Percentiles rank a stretch among this genome's conserved stretches.
Conservation (phyloP, 2,888 invertebrate species). For the Cataglyphis livida region DNA sequence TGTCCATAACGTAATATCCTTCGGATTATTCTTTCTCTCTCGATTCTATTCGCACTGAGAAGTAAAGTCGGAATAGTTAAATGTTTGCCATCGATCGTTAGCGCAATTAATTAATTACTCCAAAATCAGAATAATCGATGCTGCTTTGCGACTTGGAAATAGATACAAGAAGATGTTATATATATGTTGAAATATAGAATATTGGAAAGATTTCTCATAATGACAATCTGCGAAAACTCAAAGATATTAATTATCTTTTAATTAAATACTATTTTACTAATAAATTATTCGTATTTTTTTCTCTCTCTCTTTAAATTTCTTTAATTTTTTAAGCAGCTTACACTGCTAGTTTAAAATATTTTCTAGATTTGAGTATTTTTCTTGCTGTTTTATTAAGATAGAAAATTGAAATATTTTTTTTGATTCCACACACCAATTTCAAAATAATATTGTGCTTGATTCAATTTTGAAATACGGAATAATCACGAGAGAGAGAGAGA, state of each 20-base stretch:
- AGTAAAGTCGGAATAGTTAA: not conserved
- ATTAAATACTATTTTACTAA: not conserved
- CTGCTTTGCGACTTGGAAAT: not conserved
- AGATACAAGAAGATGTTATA: not conserved
- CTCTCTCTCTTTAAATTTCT: not conserved
- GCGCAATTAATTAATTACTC: conserved; percentile 15
- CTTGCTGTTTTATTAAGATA: not conserved
- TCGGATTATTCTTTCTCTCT: not conserved
- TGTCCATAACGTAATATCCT: not conserved
- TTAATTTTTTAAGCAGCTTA: not conserved
- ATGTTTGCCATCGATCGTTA: conserved; percentile 13
- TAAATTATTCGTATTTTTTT: not conserved
- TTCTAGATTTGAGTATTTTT: not conserved
- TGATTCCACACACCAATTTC: not conserved
- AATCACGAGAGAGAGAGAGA: not conserved
- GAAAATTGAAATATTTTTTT: not conserved
- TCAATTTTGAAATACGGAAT: not conserved
- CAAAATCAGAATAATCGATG: not conserved
- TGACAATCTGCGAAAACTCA: not conserved
- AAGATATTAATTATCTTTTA: not conserved
- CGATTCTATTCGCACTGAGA: not conserved
- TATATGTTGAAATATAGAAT: no score
- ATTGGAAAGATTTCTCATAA: not conserved
- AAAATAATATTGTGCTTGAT: not conserved
- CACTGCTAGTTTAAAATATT: not conserved